phyloP scores from a whole-genome alignment of 2,888 invertebrate species.

The Dorcus hopei region DNA sequence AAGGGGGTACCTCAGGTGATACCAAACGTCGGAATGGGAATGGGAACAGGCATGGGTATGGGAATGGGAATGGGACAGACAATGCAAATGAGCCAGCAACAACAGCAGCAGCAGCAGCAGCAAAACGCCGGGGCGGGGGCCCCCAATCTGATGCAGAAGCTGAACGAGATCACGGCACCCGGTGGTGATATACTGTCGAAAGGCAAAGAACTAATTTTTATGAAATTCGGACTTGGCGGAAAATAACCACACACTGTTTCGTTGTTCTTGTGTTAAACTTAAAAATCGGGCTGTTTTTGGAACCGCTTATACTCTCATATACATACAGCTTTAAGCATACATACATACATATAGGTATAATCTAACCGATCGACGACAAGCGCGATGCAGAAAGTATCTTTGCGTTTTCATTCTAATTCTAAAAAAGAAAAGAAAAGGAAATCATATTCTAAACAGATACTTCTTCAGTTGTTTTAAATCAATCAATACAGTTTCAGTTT shows the following conservation, averaged over 20 bases:
- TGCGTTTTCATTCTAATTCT: too few relatives aligned
- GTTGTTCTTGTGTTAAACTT: conserved; percentile 9
- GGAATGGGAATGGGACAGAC: conserved; percentile 45
- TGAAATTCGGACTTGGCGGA: conserved; percentile 87
- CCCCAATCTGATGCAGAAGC: conserved; percentile 85
- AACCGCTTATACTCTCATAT: conserved; percentile 10
- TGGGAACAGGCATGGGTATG: conserved; percentile 33
- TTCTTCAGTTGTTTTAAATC: too few relatives aligned
- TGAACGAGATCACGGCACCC: conserved; percentile 84
- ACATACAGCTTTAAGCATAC: not conserved
- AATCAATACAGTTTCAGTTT: too few relatives aligned
- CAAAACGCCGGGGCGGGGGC: conserved; percentile 49
- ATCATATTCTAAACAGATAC: too few relatives aligned
- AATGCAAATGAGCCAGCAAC: conserved; percentile 45
- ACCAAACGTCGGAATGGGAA: conserved; percentile 45
- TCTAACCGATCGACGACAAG: too few relatives aligned
- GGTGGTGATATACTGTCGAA: conserved; percentile 89
- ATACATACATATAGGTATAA: too few relatives aligned
- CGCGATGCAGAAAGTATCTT: too few relatives aligned
- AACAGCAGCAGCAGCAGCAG: conserved; percentile 47
- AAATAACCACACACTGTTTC: conserved; percentile 42
- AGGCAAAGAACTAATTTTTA: conserved; percentile 91
- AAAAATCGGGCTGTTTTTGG: conserved; percentile 27
- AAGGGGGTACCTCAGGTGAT: conserved; percentile 56
- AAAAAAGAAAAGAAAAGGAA: too few relatives aligned